phyloP scores from a whole-genome alignment of 1,140 invertebrate species.

The Heliconius eleuchia region DNA sequence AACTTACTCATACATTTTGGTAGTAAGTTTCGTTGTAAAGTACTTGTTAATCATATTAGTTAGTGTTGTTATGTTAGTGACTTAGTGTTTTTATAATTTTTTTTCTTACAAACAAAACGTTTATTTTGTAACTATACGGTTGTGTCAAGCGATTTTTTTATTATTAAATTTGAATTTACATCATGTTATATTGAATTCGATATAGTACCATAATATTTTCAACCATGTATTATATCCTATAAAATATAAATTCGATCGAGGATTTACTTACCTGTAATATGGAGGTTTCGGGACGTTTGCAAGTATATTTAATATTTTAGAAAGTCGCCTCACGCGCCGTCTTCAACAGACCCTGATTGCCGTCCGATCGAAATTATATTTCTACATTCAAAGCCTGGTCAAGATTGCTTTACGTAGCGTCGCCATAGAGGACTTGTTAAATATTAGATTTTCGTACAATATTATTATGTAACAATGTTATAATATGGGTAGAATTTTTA shows the following conservation, averaged over 20 bases:
- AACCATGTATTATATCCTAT: slow-evolving; percentile 11
- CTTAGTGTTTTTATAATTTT: not conserved
- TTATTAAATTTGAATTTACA: not conserved
- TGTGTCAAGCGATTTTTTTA: not conserved
- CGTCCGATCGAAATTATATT: slow-evolving; percentile 82
- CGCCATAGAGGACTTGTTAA: slow-evolving; percentile 50
- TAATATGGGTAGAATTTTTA: slow-evolving; percentile 15
- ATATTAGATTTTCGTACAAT: slow-evolving; percentile 54
- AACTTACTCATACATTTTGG: not conserved
- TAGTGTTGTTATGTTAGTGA: too few relatives aligned
- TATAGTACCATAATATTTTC: not conserved
- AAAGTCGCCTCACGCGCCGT: slow-evolving; percentile 78
- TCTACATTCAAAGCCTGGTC: slow-evolving; percentile 78
- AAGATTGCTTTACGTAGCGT: slow-evolving; percentile 67
- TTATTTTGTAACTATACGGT: too few relatives aligned
- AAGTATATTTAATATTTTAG: slow-evolving; percentile 76
- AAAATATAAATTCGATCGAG: slow-evolving; percentile 22
- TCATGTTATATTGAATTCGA: not conserved
- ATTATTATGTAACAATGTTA: slow-evolving; percentile 43
- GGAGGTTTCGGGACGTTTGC: slow-evolving; percentile 42
- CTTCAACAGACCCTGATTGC: slow-evolving; percentile 82
- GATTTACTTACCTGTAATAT: slow-evolving; percentile 38
- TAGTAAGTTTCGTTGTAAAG: not conserved
- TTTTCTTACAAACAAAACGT: too few relatives aligned
- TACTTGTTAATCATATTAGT: not conserved